A percentile compares a stretch with the other conserved stretches of the same genome.
Evolutionary conservation across 2,888 invertebrate genomes (phyloP).

Genomic region (Eupelmus urozonus): DNA sequence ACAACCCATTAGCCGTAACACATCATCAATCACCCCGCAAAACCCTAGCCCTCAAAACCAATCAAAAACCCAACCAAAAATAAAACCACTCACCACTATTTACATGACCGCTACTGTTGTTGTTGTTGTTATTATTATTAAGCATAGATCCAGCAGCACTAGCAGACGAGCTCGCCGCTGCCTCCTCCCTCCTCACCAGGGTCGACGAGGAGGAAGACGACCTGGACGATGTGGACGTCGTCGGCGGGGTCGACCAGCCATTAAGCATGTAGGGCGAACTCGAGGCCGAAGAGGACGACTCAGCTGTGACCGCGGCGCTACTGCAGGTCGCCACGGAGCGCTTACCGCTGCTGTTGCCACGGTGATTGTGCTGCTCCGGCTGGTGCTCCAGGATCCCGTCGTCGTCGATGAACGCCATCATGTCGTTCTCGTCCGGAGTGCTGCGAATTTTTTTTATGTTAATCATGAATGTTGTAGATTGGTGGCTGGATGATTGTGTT

Average conservation of each 20-base stretch:
- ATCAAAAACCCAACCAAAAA: background rate
- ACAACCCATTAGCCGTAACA: too few relatives aligned
- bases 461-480: too few relatives aligned
- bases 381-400: slow-evolving; percentile 80
- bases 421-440: slow-evolving; percentile 85
- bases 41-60: background rate
- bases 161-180: background rate
- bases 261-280: slow-evolving; percentile 78
- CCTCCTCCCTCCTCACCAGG: slow-evolving; percentile 50
- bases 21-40: too few relatives aligned
- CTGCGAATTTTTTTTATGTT: slow-evolving; percentile 63
- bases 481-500: background rate
- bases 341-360: background rate
- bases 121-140: slow-evolving; percentile 76
- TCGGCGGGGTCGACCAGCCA: slow-evolving; percentile 80
- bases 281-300: slow-evolving; percentile 13
- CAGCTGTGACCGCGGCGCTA: slow-evolving; percentile 65
- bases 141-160: slow-evolving; percentile 63
- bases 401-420: slow-evolving; percentile 88
- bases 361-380: slow-evolving; percentile 57
- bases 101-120: slow-evolving; percentile 70
- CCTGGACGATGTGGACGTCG: slow-evolving; percentile 19
- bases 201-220: slow-evolving; percentile 54
- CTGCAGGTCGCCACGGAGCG: slow-evolving; percentile 57
- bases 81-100: slow-evolving; percentile 66